Evolutionary conservation across 2,888 invertebrate genomes (phyloP), one percentile per base, ranked within the genome.

Genomic region (Teinopalpus imperialis): DNA sequence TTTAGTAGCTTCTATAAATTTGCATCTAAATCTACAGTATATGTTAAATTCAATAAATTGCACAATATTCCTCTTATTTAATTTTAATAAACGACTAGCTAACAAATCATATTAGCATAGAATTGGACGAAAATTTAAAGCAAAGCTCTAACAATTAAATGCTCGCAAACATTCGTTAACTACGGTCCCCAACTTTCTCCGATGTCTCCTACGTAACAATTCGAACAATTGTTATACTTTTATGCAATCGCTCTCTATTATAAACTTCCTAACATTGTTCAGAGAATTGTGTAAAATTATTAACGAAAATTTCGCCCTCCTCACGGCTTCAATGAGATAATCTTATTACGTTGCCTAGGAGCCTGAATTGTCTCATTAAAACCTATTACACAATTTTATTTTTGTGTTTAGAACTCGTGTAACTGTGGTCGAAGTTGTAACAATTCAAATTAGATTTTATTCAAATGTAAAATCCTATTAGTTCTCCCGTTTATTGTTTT

Each of bases 211-310:
- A 40, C 27, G 8, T 29, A 40, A 45, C 37, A 24, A n/a, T 29
- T 39, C 27, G 7, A 12, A 30, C 34, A 23, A 46, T 46, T 35
- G 40, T 46, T 34, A 4, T 34, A 46, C 29, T 43, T 39, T 36
- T 31, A 44, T 35, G 23, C 35, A 35, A 41, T 30, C 12, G 10
- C 21, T 41, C 16, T 46, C 45, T 41, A 41, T 46, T 35, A 46
- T 7, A 29, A 46, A 46, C 35, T 41, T 35, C 23, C n/a, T 46
- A 46, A 40, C 29, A 27, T 23, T 46, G 35, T 40, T 46, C 41
- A 10, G 8, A 5, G 9, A 40, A 39, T 27, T 44, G 12, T 10
- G 3, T 29, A 16, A 13, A 27, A 8, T 29, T 12, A 27, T 27
- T 24, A 32, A 4, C 8, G 12, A 21, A 16, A 23, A 30, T 27